phyloP scores from a whole-genome alignment of 2,797 vertebrate species.

The Chiloscyllium punctatum region DNA sequence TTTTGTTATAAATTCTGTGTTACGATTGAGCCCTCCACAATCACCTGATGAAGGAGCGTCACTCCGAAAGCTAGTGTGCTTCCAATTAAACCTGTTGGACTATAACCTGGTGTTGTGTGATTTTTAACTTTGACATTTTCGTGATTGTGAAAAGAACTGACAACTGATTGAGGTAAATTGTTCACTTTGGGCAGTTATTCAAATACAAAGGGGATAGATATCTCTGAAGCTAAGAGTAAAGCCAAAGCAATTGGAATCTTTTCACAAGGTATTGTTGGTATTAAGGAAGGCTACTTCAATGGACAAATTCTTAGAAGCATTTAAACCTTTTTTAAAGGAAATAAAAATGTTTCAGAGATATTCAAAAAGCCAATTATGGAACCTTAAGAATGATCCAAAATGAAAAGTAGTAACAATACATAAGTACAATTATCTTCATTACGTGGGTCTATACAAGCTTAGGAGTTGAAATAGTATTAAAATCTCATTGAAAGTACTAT shows the following conservation, averaged over 20 bases:
- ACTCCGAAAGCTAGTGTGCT: too few relatives aligned
- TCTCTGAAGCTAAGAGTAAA: background rate
- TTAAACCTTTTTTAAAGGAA: background rate
- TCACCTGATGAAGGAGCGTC: too few relatives aligned
- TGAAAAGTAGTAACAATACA: background rate
- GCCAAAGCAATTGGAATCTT: background rate
- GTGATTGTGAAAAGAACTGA: background rate
- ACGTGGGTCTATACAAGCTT: background rate
- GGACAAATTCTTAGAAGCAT: background rate
- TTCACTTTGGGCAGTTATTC: background rate
- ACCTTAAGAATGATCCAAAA: background rate
- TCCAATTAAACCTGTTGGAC: too few relatives aligned
- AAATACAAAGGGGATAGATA: background rate
- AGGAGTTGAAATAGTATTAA: background rate
- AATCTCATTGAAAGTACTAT: background rate
- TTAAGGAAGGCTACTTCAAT: background rate
- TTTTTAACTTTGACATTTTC: background rate
- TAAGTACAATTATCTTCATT: background rate
- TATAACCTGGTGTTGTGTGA: too few relatives aligned
- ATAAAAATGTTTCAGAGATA: background rate
- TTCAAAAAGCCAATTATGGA: background rate
- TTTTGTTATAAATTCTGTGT: too few relatives aligned
- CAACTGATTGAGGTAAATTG: background rate
- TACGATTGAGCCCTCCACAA: too few relatives aligned
- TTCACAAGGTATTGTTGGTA: background rate